Evolutionary conservation across 2,113 vertebrate genomes (phyloP).

Genomic region (Tursiops truncatus): DNA sequence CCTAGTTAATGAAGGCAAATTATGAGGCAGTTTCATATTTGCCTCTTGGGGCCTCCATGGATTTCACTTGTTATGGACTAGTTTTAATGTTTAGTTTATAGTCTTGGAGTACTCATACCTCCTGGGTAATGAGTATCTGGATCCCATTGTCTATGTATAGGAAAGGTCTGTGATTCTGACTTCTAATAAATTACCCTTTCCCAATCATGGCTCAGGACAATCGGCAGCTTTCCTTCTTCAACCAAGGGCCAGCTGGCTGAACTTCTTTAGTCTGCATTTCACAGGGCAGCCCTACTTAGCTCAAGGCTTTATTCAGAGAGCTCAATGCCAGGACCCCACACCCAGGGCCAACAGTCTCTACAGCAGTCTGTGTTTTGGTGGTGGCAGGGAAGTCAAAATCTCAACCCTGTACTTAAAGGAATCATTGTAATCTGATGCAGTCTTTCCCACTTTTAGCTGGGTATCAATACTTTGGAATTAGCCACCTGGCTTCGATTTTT

Average conservation of each 20-base stretch:
- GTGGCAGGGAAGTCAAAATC: neutral
- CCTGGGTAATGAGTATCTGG: neutral
- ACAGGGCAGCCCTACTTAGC: neutral
- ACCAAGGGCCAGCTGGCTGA: neutral
- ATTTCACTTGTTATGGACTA: neutral
- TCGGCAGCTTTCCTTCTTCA: neutral
- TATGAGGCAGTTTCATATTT: neutral
- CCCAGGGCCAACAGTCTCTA: neutral
- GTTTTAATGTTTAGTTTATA: neutral
- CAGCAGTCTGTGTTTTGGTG: neutral
- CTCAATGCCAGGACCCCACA: neutral
- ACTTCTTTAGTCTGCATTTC: neutral
- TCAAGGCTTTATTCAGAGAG: neutral
- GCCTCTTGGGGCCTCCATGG: neutral
- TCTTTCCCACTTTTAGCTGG: neutral
- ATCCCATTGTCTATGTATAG: neutral
- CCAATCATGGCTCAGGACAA: neutral
- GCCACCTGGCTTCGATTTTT: neutral
- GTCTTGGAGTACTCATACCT: neutral
- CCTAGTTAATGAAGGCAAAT: neutral
- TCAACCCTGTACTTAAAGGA: neutral
- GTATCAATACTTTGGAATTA: neutral
- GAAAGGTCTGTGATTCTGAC: neutral
- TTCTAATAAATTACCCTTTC: neutral
- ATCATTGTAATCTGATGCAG: neutral